These are phyloP conservation scores for Miltochrista miniata DNA, from an alignment of 2,888 invertebrate species.

Conservation along the genomic window DNA sequence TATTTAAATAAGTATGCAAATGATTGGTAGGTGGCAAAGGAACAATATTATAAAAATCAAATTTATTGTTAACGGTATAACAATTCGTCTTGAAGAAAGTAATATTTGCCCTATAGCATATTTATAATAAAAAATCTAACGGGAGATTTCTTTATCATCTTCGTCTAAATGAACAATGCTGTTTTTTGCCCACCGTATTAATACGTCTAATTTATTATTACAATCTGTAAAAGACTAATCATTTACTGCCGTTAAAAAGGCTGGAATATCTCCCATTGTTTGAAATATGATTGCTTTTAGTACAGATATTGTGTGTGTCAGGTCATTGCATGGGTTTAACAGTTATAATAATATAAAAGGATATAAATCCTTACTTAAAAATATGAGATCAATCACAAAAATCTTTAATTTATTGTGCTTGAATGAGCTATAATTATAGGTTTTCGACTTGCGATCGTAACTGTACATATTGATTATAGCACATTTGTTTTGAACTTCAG, in stretches of 20 bases:
- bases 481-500: slow-evolving; percentile 19
- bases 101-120: slow-evolving; percentile 22
- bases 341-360: too few species aligned
- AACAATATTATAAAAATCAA: slow-evolving; percentile 11
- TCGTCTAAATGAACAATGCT: slow-evolving; percentile 36
- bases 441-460: slow-evolving; percentile 27
- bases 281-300: slow-evolving; percentile 11
- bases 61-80: slow-evolving; percentile 36
- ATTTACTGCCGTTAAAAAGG: slow-evolving; percentile 16
- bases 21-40: slow-evolving; percentile 16
- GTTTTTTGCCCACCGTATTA: slow-evolving; percentile 18
- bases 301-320: slow-evolving; percentile 10
- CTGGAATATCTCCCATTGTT: slow-evolving; percentile 20
- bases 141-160: slow-evolving; percentile 22
- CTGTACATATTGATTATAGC: slow-evolving; percentile 39
- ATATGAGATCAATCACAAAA: slow-evolving; percentile 48
- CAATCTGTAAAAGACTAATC: slow-evolving; percentile 16
- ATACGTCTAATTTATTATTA: slow-evolving; percentile 19
- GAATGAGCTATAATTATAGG: slow-evolving; percentile 40
- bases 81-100: slow-evolving; percentile 11
- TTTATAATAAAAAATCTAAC: slow-evolving; percentile 29
- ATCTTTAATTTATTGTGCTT: slow-evolving; percentile 39
- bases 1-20: slow-evolving; percentile 6
- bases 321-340: slow-evolving; percentile 40
- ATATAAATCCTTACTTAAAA: slow-evolving; percentile 35